Base-by-base conservation (phyloP, 1,140 invertebrate genomes). In the Hycleus phaleratus region DNA sequence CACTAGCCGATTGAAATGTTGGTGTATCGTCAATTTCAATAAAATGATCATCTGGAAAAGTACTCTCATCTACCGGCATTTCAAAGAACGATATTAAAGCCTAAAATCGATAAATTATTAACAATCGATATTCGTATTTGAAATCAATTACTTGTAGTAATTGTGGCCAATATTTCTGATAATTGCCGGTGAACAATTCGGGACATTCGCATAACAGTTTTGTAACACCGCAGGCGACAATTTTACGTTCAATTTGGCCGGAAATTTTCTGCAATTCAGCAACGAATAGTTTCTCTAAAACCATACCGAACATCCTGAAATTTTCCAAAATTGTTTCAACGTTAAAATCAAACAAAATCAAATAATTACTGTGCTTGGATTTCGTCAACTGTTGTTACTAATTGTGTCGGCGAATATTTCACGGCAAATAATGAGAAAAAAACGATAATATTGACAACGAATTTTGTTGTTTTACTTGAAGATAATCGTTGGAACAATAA, bases 391-490 rank as follows among this genome's bases (percentile, higher is more conserved):
- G 90, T 78, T 24, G 85, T 77, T 4, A 96, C 81, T 7, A 98
- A 77, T 50, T 75, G 76, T 44, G 77, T 74, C 1, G 88, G 79
- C 18, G 88, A 87, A 69, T 88, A 88, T 72, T 89, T 87, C 44
- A 90, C 82, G 4, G 85, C 80, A 75, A 89, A 97, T 58, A 93
- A 82, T 45, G 82, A 87, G 66, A 97, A 88, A 77, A 97, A 97
- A 1, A 93, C 87, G 43, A 97, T 85, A 0, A 98, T 77, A 57
- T 87, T 85, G 71, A 88, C 88, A 2, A 97, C 82, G 74, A 87
- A 97, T 77, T 98, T 97, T 0, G 91, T 90, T 0, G 95, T 98
- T 78, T 96, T 98, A 0, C 90, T 92, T 0, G 87, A 90, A 3
- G 90, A 89, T 39, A 98, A 76, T 59, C 95, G 79, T 78, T 94